A percentile compares a stretch with the other conserved stretches of the same genome.
Evolutionary conservation across 2,797 vertebrate genomes (phyloP).

Genomic region (Fundulus diaphanus): DNA sequence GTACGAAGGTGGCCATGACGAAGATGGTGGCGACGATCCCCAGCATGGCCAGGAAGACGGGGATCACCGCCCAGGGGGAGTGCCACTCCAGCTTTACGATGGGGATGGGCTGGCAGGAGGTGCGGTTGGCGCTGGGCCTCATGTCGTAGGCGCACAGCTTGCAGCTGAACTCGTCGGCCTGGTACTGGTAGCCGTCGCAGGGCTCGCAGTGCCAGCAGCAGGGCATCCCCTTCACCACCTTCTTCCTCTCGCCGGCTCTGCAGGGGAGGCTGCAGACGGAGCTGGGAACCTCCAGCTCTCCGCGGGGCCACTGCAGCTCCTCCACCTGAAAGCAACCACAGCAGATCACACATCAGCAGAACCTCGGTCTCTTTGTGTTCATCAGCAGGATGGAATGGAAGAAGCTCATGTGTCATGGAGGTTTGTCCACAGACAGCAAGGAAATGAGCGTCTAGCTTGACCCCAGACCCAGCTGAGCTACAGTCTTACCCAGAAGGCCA

Average conservation of each 20-base stretch:
- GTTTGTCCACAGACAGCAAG: not conserved
- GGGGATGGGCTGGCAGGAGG: slow-evolving; percentile 90
- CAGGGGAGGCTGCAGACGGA: slow-evolving; percentile 94
- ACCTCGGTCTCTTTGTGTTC: not conserved
- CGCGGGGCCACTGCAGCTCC: slow-evolving; percentile 93
- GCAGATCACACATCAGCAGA: slow-evolving; percentile 8
- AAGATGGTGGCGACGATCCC: slow-evolving; percentile 94
- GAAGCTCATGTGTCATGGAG: not conserved
- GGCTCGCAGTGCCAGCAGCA: slow-evolving; percentile 98
- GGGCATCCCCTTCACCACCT: slow-evolving; percentile 91
- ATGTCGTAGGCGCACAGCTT: slow-evolving; percentile 90
- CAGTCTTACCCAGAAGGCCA: not conserved
- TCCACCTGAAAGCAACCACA: slow-evolving; percentile 87
- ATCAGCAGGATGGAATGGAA: too few species aligned
- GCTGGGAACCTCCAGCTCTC: slow-evolving; percentile 82
- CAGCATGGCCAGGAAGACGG: slow-evolving; percentile 93
- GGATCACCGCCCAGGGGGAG: slow-evolving; percentile 94
- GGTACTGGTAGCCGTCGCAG: slow-evolving; percentile 94
- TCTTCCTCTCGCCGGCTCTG: slow-evolving; percentile 89
- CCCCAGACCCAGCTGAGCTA: not conserved
- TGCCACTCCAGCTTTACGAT: slow-evolving; percentile 95
- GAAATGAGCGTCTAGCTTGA: not conserved
- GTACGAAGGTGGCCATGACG: slow-evolving; percentile 92
- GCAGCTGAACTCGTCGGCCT: slow-evolving; percentile 90
- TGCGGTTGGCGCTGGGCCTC: slow-evolving; percentile 89